A percentile compares a stretch with the other conserved stretches of the same genome.
Evolutionary conservation across 2,797 vertebrate genomes (phyloP).

Genomic region (Neomorphus geoffroyi): DNA sequence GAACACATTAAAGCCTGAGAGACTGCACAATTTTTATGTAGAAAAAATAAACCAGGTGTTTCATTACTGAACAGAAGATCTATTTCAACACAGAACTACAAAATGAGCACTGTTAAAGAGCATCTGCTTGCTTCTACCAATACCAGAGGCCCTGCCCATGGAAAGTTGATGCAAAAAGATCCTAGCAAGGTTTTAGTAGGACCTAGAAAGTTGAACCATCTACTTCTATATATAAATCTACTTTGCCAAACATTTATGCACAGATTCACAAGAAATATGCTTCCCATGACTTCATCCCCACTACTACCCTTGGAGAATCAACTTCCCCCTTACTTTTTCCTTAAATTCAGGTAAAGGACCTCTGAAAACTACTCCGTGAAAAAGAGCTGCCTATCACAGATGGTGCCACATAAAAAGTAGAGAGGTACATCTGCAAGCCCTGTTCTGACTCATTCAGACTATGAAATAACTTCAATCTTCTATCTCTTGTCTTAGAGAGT

Average conservation of each 20-base stretch:
- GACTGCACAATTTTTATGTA: background rate
- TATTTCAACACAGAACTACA: background rate
- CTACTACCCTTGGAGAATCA: background rate
- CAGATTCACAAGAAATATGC: background rate
- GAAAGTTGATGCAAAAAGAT: background rate
- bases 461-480: background rate
- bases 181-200: background rate
- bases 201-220: background rate
- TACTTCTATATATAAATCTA: background rate
- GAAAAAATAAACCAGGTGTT: background rate
- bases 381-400: background rate
- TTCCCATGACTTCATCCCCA: background rate
- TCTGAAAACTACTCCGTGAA: background rate
- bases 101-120: background rate
- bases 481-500: background rate
- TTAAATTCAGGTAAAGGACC: background rate
- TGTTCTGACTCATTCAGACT: background rate
- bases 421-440: background rate
- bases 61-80: background rate
- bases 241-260: background rate
- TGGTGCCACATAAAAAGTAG: accelerated
- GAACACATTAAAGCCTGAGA: background rate
- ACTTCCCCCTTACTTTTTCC: background rate
- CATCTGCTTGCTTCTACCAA: background rate
- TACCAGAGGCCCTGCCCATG: background rate